phyloP scores from a whole-genome alignment of 2,888 invertebrate species.

The Drosophila niveifrons region DNA sequence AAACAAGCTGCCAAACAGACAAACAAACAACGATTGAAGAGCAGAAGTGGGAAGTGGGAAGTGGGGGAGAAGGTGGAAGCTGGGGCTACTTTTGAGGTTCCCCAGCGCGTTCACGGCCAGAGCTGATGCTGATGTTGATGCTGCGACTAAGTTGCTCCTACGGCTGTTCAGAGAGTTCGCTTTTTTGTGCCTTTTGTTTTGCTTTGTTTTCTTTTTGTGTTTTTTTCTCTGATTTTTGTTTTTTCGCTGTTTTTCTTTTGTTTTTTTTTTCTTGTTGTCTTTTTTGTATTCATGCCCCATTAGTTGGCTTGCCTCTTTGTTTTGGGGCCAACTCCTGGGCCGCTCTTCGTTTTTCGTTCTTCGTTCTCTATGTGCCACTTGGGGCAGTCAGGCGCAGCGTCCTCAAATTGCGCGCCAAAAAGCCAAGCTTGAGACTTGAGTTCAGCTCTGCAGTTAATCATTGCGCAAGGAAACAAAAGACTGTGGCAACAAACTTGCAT shows the following conservation, averaged over 20 bases:
- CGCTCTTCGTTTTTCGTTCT: too few species aligned
- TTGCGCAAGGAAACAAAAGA: constrained; percentile 42
- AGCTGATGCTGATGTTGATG: constrained; percentile 20
- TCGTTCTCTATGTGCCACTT: constrained; percentile 65
- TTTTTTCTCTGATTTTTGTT: constrained; percentile 21
- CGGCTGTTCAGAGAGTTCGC: constrained; percentile 8
- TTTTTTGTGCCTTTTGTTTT: constrained; percentile 25
- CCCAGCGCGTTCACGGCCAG: constrained; percentile 27
- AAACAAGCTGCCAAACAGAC: constrained; percentile 22
- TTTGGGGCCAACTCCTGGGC: constrained; percentile 22
- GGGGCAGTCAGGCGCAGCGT: constrained; percentile 67
- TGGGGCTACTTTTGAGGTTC: constrained; percentile 11
- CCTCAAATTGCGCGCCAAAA: constrained; percentile 69
- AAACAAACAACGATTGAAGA: not conserved
- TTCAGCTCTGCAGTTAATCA: constrained; percentile 17
- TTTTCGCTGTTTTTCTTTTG: constrained; percentile 2
- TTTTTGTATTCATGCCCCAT: constrained; percentile 53
- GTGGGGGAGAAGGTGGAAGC: not conserved
- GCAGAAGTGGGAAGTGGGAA: not conserved
- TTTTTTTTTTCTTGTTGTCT: constrained; percentile 6
- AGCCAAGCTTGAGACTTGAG: constrained; percentile 45
- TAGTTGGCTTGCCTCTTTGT: constrained; percentile 50
- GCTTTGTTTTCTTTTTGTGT: constrained; percentile 16
- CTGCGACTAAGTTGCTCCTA: constrained; percentile 31
- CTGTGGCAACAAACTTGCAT: constrained; percentile 47